Base-by-base conservation (phyloP, 1,140 invertebrate genomes). In the Drosophila paulistorum region DNA sequence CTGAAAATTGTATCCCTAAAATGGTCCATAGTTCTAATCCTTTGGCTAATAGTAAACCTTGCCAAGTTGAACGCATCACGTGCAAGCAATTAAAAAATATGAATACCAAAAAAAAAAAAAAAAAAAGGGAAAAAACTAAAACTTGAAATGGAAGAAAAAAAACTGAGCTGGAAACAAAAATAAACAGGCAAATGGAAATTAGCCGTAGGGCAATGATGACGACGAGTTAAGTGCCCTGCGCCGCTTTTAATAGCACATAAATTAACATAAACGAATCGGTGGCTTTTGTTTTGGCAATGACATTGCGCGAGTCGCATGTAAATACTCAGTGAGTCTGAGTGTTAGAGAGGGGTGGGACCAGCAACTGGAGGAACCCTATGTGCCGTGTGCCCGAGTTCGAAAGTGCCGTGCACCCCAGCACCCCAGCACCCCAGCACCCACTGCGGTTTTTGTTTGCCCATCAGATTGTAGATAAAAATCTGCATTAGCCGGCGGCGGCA, bases 401-500 rank as follows among this genome's bases (percentile, higher is more conserved):
- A 30, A 39, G 37, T 63, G 23, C 42, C 61, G n/a, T 9, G 45
- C 39, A 58, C 30, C 61, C 51, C 59, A 35, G 83, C 82, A 87
- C 83, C 83, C 83, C n/a, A n/a, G 45, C 39, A 58, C 30, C 61
- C 51, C 59, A 35, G 83, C 82, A 87, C 83, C 83, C 83, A 87
- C 84, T 87, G 83, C 74, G 83, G 83, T 87, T 87, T 80, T 89
- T 87, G 83, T 89, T 89, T 87, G 83, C 84, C 84, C 83, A 87
- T 83, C 76, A 87, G 84, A 59, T 59, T 39, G 33, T 59, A 59
- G 57, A 87, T 87, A 89, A 69, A 83, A 89, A 87, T 87, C 84
- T 69, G 73, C 59, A 82, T 76, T 78, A 69, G 59, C 60, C 45
- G 42, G 42, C 37, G 17, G 42, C 35, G 11, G 45, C 41, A 57